Conservation (phyloP, 2,113 vertebrate genomes). For the Calonectris borealis region DNA sequence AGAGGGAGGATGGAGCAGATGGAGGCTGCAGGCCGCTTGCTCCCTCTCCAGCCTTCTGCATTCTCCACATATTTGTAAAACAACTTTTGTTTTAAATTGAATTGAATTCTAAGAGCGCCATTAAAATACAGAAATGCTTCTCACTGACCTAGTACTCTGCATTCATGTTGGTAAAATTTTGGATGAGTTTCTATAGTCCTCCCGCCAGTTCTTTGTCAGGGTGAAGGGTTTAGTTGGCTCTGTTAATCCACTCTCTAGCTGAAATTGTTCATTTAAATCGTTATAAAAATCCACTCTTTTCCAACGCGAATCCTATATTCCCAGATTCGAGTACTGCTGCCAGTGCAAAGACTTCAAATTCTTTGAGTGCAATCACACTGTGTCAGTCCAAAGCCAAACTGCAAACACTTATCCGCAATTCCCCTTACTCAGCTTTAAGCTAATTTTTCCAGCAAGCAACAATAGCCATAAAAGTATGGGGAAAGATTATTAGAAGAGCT, state of each 20-base stretch:
- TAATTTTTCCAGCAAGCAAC: conserved; percentile 49
- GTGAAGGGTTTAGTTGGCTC: conserved; percentile 69
- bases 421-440: conserved; percentile 56
- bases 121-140: conserved; percentile 62
- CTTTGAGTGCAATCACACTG: conserved; percentile 39
- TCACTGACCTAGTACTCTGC: conserved; percentile 67
- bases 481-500: background rate
- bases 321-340: conserved; percentile 46
- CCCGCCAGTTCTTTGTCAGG: conserved; percentile 70
- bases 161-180: conserved; percentile 67
- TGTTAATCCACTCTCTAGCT: conserved; percentile 57
- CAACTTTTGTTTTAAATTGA: conserved; percentile 66
- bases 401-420: conserved; percentile 51
- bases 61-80: conserved; percentile 61
- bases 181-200: conserved; percentile 62
- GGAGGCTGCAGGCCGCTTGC: conserved; percentile 36
- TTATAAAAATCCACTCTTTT: conserved; percentile 56
- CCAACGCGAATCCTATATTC: conserved; percentile 42
- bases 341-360: conserved; percentile 61
- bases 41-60: conserved; percentile 63
- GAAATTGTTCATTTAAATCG: conserved; percentile 63
- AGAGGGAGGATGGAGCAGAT: conserved; percentile 42
- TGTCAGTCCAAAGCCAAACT: conserved; percentile 63
- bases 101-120: conserved; percentile 59
- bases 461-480: background rate